phyloP scores from a whole-genome alignment of 2,113 vertebrate species.

The Phasianus colchicus region DNA sequence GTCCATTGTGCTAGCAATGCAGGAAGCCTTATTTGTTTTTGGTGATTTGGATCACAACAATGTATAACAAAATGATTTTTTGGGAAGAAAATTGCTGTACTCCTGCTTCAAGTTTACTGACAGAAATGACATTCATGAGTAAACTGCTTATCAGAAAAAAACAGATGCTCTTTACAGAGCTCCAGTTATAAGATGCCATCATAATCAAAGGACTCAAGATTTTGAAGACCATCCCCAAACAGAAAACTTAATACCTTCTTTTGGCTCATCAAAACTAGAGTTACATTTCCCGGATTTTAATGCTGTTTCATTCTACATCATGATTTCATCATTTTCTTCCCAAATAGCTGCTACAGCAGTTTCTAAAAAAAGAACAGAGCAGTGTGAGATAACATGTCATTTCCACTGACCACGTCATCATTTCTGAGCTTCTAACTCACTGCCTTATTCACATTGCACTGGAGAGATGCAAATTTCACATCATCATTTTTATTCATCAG shows the following conservation, averaged over 20 bases:
- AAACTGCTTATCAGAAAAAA: not conserved
- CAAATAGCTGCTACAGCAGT: not conserved
- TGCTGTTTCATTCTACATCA: not conserved
- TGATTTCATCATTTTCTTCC: not conserved
- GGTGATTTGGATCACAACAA: not conserved
- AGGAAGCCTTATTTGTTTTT: not conserved
- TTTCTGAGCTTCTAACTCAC: not conserved
- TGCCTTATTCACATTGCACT: not conserved
- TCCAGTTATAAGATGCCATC: not conserved
- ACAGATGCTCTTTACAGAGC: not conserved
- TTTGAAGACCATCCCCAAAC: not conserved
- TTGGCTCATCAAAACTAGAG: not conserved
- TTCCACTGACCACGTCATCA: not conserved
- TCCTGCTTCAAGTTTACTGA: not conserved
- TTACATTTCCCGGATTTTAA: conserved; percentile 20
- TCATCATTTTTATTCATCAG: not conserved
- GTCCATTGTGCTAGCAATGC: not conserved
- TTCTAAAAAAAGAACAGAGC: conserved; percentile 24
- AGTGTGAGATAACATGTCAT: not conserved
- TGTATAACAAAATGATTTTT: not conserved
- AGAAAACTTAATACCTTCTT: not conserved
- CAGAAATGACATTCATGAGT: not conserved
- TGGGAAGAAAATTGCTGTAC: not conserved
- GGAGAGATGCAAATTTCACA: not conserved
- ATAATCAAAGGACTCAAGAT: not conserved